These are phyloP conservation scores for Hypanus sabinus DNA, from an alignment of 2,113 vertebrate genomes.

Conservation along the genomic window DNA sequence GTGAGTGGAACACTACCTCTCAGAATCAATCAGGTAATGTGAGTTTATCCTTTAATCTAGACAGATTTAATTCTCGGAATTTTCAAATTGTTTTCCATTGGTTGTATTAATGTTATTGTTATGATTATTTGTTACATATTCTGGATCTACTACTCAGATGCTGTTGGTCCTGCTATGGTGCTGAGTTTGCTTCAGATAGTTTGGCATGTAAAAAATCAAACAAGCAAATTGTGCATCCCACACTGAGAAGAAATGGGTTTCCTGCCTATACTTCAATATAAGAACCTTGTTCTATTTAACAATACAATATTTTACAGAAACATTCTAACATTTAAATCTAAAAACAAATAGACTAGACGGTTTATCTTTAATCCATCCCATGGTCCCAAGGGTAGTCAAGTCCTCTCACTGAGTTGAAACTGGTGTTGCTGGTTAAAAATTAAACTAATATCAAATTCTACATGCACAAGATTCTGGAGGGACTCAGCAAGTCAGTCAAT, in stretches of 20 bases:
- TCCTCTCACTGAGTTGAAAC: neutral
- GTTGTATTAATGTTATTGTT: neutral
- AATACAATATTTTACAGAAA: neutral
- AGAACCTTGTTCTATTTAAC: neutral
- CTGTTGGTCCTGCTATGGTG: neutral
- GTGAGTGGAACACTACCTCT: neutral
- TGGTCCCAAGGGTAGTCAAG: neutral
- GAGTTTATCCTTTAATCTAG: too few relatives aligned
- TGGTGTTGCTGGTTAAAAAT: slow-evolving; percentile 1
- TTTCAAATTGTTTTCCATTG: neutral
- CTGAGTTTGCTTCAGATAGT: neutral
- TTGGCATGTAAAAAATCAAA: neutral
- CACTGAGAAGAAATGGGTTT: neutral
- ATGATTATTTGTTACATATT: neutral
- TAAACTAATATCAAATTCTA: neutral
- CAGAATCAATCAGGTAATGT: neutral
- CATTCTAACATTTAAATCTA: neutral
- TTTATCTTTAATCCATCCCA: neutral
- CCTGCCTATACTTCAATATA: neutral
- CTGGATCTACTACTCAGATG: neutral
- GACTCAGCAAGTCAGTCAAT: too few relatives aligned
- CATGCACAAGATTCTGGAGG: too few relatives aligned
- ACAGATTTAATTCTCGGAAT: neutral
- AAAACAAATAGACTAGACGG: too few relatives aligned
- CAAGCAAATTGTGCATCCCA: neutral